Base-by-base conservation (phyloP, 2,797 vertebrate species). In the Melopsittacus undulatus region DNA sequence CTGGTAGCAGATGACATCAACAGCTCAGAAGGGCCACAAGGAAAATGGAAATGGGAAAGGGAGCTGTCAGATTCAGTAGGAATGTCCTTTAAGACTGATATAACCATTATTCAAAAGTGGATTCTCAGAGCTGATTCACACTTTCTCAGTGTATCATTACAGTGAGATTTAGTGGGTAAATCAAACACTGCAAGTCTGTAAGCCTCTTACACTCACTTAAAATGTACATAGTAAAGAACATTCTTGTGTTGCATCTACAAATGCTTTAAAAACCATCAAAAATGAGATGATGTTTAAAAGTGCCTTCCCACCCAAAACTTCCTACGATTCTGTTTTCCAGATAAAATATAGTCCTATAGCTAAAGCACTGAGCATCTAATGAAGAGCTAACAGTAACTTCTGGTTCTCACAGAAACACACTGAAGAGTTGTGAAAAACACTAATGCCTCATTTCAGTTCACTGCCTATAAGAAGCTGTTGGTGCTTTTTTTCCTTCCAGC, bases 21-120 rank as follows among this genome's bases (percentile, higher is more conserved):
- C 2, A 68, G 23, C 15, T 43, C 3, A 1, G 11, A 52, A 45
- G 6, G 20, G 22, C 26, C 16, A 89, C 3, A 1, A 3, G 15
- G 56, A 83, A 82, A 93, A 66, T 5, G 2, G 6, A 74, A 54
- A 5, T 30, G 10, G 26, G 49, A 83, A 77, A 67, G 24, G 5
- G 23, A 76, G 10, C 23, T 69, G 46, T 4, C 23, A 78, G 27
- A 46, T 36, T 54, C 24, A 69, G 2, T 45, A 7, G 5, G 13
- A 80, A 87, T 19, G 13, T 7, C 30, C n/a, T 67, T 49, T 45
- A 62, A 52, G 27, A 16, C 14, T 27, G 57, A 49, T 23, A 7
- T 13, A 80, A 49, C 43, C 9, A 17, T 43, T 62, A 80, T 3
- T 24, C 22, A 49, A 40, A 83, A 86, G 13, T 4, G n/a, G 69